These are phyloP conservation scores for Rhopalosiphum maidis DNA, from an alignment of 1,140 invertebrate species.

Conservation along the genomic window DNA sequence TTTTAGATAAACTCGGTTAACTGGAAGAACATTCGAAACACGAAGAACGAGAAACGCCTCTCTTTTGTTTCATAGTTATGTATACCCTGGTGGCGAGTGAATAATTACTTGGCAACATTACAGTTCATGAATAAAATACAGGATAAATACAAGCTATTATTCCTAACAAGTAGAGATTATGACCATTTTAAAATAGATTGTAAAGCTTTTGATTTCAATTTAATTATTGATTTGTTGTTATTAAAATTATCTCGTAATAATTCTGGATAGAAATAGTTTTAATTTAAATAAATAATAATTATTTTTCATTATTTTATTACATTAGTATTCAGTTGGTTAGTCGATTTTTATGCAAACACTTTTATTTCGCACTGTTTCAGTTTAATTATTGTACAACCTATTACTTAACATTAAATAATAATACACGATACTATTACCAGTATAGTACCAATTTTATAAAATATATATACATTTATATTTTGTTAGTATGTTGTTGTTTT, in stretches of 20 bases:
- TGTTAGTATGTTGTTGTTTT: not conserved
- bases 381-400: not conserved
- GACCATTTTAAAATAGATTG: not conserved
- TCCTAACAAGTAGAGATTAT: conserved; percentile 20
- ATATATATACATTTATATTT: not conserved
- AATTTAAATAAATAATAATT: not conserved
- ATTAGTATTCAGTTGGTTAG: not conserved
- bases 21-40: conserved; percentile 24
- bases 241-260: not conserved
- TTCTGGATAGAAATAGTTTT: not conserved
- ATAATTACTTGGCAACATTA: conserved; percentile 37
- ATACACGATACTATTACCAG: not conserved
- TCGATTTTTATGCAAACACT: not conserved
- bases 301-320: not conserved
- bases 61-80: conserved; percentile 22
- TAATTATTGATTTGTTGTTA: conserved; percentile 3
- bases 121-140: not conserved
- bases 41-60: not conserved
- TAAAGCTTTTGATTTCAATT: not conserved
- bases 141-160: not conserved
- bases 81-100: not conserved
- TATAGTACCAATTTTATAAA: not conserved
- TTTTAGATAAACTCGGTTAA: conserved; percentile 13
- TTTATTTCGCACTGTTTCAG: not conserved
- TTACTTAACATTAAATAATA: not conserved